Evolutionary conservation across 2,113 vertebrate species (phyloP), one percentile per base, ranked within the genome.

Genomic region (Aplodontia rufa): DNA sequence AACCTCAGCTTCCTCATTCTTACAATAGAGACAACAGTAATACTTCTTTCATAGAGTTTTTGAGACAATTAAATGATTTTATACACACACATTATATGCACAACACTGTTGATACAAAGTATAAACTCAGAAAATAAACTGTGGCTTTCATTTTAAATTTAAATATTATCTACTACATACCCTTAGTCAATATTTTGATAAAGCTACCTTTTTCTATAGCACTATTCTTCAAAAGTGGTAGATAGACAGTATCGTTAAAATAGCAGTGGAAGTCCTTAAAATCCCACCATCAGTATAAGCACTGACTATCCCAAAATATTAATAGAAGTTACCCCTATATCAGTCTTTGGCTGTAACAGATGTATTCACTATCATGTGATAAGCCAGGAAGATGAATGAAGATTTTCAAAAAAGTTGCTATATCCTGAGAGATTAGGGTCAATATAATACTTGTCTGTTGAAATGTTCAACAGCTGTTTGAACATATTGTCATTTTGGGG

Each of bases 381-480:
- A 90, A 93, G 22, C 8, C 7, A 53, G 85, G 19, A 94, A 79
- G 47, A 92, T 62, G 22, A 92, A 66, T 92, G 80, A 40, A 84
- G 53, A 47, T 62, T 66, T 81, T 93, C 49, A 87, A 6, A 62
- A 49, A 90, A 69, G 26, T 74, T 72, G 32, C 37, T 94, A n/a
- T 6, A 82, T 87, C 35, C 75, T 95, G 40, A 89, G 35, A 85
- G 71, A 19, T 0, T 80, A 90, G 19, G 90, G 51, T 88, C 88
- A 93, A 32, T 17, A 32, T 90, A 51, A 71, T 79, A 93, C 75
- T 97, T 98, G 96, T 95, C 95, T 35, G 85, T 16, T 93, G 69
- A 96, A 97, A 97, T 96, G 78, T 93, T 95, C 74, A 79, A 82
- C 95, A 98, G 51, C 51, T 97, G 90, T 69, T 96, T 80, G 74